Base-by-base conservation (phyloP, 2,888 invertebrate species). In the Anoplius nigerrimus region DNA sequence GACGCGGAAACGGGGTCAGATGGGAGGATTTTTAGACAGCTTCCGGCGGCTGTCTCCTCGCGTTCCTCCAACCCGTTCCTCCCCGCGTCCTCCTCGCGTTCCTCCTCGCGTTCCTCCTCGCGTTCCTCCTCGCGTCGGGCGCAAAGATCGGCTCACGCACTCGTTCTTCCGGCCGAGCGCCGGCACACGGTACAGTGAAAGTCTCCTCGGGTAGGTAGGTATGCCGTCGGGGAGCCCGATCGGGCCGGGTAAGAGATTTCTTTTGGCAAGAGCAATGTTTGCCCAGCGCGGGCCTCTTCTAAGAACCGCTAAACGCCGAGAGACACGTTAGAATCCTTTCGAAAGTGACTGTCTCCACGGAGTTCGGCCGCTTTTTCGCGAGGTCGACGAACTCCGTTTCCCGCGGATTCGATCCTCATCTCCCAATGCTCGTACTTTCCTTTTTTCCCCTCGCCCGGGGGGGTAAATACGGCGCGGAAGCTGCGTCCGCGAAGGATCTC, bases 381-480 rank as follows among this genome's bases (percentile, higher is more conserved):
- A 53, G 54, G 5, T 60, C 27, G 16, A 43, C 60, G 54, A 27
- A 60, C 58, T 46, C 27, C 46, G 53, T 22, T 45, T 34, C 34
- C 34, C 34, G 34, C 34, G 34, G 8, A 6, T 11, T 34, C 34
- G 11, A 34, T 34, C 34, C 34, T 34, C 11, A n/a, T n/a, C n/a
- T n/a, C 34, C 11, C 34, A 13, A 34, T 34, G 11, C 11, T 34
- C 11, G 11, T 34, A 3, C 34, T 34, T 34, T 34, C 34, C 34
- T 5, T 34, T 34, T 34, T 34, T 34, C 11, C 11, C 8, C 34
- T 6, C 34, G 34, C 11, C 11, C 2, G 34, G 4, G 1, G 11
- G 34, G 34, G 34, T 34, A 34, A 34, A 34, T 2, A 6, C 11
- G 34, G 34, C 4, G 11, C 34, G 34, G 34, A 34, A 34, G 34